Percentiles rank a stretch among this genome's conserved stretches.
These are phyloP conservation scores for Takifugu ocellatus DNA, from an alignment of 2,797 vertebrate genomes.

Conservation along the genomic window DNA sequence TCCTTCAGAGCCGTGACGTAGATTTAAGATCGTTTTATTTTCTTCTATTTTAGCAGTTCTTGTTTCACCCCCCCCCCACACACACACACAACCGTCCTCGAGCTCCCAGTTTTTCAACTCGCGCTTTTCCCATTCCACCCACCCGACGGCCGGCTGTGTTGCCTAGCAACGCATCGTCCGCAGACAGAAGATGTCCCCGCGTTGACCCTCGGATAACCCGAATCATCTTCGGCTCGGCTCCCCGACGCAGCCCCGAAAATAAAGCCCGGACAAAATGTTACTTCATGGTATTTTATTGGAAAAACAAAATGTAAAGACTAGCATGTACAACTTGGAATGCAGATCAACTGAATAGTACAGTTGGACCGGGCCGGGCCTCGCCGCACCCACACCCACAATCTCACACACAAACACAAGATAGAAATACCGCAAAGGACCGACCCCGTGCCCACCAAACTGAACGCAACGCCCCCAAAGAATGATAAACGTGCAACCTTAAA, in stretches of 20 bases:
- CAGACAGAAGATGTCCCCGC: conserved; percentile 16
- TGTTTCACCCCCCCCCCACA: too few species aligned
- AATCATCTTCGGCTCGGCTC: too few species aligned
- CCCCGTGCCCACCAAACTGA: conserved; percentile 54
- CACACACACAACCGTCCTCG: conserved; percentile 16
- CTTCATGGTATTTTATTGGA: conserved; percentile 75
- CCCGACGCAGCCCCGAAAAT: not conserved
- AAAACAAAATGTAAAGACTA: conserved; percentile 77
- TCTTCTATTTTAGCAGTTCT: too few species aligned
- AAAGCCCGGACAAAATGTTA: conserved; percentile 14
- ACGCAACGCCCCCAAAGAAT: conserved; percentile 28
- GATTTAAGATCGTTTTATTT: too few species aligned
- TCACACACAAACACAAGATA: conserved; percentile 54
- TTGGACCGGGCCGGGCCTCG: conserved; percentile 65
- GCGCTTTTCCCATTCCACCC: conserved; percentile 35
- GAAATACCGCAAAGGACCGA: conserved; percentile 61
- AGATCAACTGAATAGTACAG: conserved; percentile 73
- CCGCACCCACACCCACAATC: conserved; percentile 48
- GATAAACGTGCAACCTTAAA: conserved; percentile 32
- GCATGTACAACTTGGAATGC: conserved; percentile 78
- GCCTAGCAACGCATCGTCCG: conserved; percentile 61
- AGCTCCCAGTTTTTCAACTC: conserved; percentile 49
- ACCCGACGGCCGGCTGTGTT: conserved; percentile 52
- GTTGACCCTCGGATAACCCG: too few species aligned
- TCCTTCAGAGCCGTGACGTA: not conserved